phyloP scores from a whole-genome alignment of 2,797 vertebrate genomes.

The Chiloscyllium punctatum region DNA sequence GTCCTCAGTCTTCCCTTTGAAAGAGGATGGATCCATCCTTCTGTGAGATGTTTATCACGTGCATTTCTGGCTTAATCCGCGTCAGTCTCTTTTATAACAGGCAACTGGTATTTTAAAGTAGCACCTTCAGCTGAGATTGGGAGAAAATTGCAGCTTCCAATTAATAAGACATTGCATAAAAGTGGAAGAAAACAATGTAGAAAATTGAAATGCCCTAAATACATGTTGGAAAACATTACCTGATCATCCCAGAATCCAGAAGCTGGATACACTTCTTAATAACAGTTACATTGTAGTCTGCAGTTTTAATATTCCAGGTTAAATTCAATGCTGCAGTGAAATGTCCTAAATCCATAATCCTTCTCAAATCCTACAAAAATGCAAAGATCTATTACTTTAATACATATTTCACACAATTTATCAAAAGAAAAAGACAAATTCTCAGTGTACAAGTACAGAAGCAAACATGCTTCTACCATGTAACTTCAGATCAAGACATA shows the following conservation, averaged over 20 bases:
- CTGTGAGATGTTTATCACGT: too few relatives aligned
- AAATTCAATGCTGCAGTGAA: conserved; percentile 42
- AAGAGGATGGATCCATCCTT: too few relatives aligned
- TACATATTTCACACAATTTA: background rate
- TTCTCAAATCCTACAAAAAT: background rate
- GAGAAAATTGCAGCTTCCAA: background rate
- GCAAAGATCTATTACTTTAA: background rate
- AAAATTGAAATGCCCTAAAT: background rate
- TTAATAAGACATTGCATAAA: background rate
- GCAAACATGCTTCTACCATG: background rate
- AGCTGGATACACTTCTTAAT: conserved; percentile 42
- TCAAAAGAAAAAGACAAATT: background rate
- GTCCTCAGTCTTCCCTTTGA: too few relatives aligned
- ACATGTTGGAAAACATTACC: conserved; percentile 38
- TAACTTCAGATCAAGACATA: background rate
- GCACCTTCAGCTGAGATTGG: background rate
- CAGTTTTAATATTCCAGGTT: conserved; percentile 43
- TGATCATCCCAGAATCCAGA: conserved; percentile 40
- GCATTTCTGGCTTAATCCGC: too few relatives aligned
- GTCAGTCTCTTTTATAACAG: too few relatives aligned
- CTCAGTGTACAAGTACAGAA: background rate
- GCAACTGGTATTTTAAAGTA: background rate
- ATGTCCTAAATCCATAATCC: conserved; percentile 39
- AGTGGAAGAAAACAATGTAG: background rate
- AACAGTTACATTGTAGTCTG: conserved; percentile 42